Conservation (phyloP, 2,113 vertebrate genomes). For the Urocynchramus pylzowi region DNA sequence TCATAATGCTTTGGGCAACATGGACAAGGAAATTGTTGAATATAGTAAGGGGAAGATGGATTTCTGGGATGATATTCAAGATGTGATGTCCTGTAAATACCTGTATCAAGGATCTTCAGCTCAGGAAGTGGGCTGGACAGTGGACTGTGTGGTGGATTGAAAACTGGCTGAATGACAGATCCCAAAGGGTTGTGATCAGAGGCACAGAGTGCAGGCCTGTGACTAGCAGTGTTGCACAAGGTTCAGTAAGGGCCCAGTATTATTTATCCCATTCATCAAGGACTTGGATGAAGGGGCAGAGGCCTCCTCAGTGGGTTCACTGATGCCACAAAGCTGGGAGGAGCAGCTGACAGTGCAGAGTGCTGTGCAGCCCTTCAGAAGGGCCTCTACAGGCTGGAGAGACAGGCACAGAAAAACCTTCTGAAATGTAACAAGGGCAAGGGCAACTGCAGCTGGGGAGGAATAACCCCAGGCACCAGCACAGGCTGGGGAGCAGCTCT, state of each 20-base stretch:
- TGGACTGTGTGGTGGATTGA: not conserved
- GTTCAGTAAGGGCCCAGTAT: not conserved
- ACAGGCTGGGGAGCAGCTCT: not conserved
- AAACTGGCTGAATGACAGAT: not conserved
- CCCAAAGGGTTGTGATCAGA: not conserved
- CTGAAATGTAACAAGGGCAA: not conserved
- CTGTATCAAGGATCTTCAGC: not conserved
- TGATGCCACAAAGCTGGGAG: not conserved
- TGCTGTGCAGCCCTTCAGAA: not conserved
- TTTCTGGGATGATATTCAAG: not conserved
- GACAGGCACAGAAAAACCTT: not conserved
- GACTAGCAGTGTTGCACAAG: not conserved
- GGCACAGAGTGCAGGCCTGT: not conserved
- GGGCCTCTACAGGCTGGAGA: too few relatives aligned
- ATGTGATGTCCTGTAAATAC: not conserved
- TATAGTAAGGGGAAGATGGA: not conserved
- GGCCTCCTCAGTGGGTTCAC: not conserved
- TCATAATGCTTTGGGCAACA: not conserved
- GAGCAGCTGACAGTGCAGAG: not conserved
- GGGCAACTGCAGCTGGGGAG: not conserved
- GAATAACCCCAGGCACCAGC: not conserved
- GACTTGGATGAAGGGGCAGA: not conserved
- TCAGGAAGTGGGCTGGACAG: not conserved
- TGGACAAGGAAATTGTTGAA: not conserved
- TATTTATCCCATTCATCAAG: not conserved